Conservation (phyloP, 2,797 vertebrate species). For the Acanthurus leucopareius region DNA sequence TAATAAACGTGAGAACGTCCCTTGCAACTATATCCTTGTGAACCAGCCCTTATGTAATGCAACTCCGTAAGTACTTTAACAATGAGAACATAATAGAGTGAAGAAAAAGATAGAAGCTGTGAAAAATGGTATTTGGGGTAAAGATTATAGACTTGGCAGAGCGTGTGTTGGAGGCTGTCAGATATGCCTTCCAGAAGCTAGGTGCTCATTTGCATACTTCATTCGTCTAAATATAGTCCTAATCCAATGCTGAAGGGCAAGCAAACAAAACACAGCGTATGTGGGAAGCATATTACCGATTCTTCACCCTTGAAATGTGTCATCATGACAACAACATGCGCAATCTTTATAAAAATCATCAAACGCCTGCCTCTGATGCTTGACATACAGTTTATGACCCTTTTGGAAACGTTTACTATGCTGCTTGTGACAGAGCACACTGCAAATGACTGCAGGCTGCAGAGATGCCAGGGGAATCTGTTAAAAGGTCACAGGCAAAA, state of each 20-base stretch:
- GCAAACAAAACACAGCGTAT: conserved; percentile 71
- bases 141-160: conserved; percentile 79
- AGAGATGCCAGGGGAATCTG: conserved; percentile 77
- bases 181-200: conserved; percentile 81
- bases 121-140: conserved; percentile 62
- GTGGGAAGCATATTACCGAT: conserved; percentile 49
- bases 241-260: conserved; percentile 79
- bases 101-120: conserved; percentile 30
- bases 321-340: conserved; percentile 48
- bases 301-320: conserved; percentile 56
- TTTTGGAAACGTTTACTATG: conserved; percentile 79
- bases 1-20: conserved; percentile 37
- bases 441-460: conserved; percentile 82
- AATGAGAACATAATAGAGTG: conserved; percentile 51
- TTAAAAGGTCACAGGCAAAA: conserved; percentile 83
- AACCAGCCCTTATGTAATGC: conserved; percentile 38
- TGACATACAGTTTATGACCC: conserved; percentile 72
- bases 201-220: conserved; percentile 83
- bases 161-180: conserved; percentile 69
- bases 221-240: conserved; percentile 82
- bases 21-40: conserved; percentile 35
- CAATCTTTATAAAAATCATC: conserved; percentile 54
- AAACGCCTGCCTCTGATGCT: conserved; percentile 46
- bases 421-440: conserved; percentile 73
- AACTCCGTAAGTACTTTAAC: conserved; percentile 43